phyloP scores from a whole-genome alignment of 92 coral and sea anemone species.

The Heteractis magnifica region DNA sequence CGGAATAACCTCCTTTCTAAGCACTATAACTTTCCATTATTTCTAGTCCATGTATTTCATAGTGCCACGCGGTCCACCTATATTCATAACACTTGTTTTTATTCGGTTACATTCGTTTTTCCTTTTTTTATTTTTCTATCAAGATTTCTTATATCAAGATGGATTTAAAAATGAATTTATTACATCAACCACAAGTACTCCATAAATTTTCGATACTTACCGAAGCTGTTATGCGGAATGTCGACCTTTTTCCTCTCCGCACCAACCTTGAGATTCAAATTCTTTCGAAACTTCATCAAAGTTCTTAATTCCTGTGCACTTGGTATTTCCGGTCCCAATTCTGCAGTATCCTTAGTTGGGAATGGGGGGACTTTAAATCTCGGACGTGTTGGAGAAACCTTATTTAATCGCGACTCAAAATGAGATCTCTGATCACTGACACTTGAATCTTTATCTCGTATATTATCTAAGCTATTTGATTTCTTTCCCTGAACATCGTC shows the following conservation, averaged over 20 bases:
- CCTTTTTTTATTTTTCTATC: too few relatives aligned
- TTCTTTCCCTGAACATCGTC: background rate
- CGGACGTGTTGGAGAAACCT: background rate
- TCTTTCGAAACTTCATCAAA: slow-evolving; percentile 19
- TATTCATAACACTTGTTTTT: too few relatives aligned
- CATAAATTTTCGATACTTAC: slow-evolving; percentile 2
- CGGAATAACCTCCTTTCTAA: too few relatives aligned
- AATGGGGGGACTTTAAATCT: background rate
- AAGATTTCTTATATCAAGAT: too few relatives aligned
- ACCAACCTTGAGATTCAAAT: slow-evolving; percentile 2
- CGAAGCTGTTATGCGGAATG: slow-evolving; percentile 33
- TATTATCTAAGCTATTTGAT: background rate
- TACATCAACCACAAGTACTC: background rate
- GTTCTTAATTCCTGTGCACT: slow-evolving; percentile 23
- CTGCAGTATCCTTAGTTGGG: background rate
- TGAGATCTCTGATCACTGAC: background rate
- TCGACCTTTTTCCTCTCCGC: slow-evolving; percentile 41
- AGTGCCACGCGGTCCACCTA: too few relatives aligned
- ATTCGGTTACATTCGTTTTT: too few relatives aligned
- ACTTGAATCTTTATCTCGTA: background rate
- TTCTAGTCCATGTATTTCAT: too few relatives aligned
- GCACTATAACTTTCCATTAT: too few relatives aligned
- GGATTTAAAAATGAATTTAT: background rate
- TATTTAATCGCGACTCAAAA: background rate
- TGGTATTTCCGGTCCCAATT: slow-evolving; percentile 23